phyloP scores from a whole-genome alignment of 2,113 vertebrate species.

The Rattus norvegicus region GRCr8 NC_086027.1:59004001-59004500 shows the following conservation, averaged over 20 bases:
- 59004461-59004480: not conserved
- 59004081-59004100: not conserved
- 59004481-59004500: not conserved
- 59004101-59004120: not conserved
- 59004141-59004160: not conserved
- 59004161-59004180: not conserved
- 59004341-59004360: not conserved
- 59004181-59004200: not conserved
- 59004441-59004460: not conserved
- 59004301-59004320: not conserved
- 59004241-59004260: not conserved
- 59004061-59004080: not conserved
- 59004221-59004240: not conserved
- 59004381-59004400: not conserved
- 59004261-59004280: not conserved
- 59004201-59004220: not conserved
- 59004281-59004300: not conserved
- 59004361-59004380: not conserved
- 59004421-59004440: not conserved
- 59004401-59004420: not conserved
- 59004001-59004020: not conserved
- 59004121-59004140: not conserved
- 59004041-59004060: not conserved
- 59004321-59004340: not conserved
- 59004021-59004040: not conserved